A percentile compares a stretch with the other conserved stretches of the same genome.
Conservation (phyloP, 2,888 invertebrate species). For the Cosmia pyralina region DNA sequence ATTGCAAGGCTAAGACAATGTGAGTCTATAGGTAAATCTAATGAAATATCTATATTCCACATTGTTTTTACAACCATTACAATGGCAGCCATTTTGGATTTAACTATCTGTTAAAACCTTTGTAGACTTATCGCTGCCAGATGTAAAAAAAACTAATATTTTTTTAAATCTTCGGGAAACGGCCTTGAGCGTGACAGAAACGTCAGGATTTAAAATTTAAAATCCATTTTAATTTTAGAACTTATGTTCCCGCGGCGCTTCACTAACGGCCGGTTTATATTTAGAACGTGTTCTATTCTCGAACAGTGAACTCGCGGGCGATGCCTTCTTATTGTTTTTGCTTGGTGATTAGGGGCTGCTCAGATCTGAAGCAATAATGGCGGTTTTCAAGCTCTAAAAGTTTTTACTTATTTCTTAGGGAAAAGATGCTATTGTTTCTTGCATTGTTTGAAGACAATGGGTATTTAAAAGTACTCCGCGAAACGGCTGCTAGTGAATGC, state of each 20-base stretch:
- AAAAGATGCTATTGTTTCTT: conserved; percentile 46
- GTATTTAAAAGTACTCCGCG: conserved; percentile 35
- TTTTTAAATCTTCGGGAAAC: conserved; percentile 69
- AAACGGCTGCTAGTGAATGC: conserved; percentile 28
- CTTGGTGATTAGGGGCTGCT: conserved; percentile 72
- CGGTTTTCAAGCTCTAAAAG: conserved; percentile 37
- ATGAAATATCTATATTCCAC: conserved; percentile 70
- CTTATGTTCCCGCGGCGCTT: conserved; percentile 85
- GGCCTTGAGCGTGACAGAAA: conserved; percentile 89
- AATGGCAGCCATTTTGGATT: conserved; percentile 71
- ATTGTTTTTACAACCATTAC: conserved; percentile 68
- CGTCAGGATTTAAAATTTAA: conserved; percentile 84
- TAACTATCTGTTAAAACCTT: conserved; percentile 70
- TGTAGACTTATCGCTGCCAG: conserved; percentile 71
- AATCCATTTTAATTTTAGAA: conserved; percentile 84
- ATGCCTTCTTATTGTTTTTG: conserved; percentile 87
- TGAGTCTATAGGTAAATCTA: conserved; percentile 69
- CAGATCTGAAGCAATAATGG: conserved; percentile 60
- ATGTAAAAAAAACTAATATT: conserved; percentile 67
- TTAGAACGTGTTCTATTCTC: conserved; percentile 88
- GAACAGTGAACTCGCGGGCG: conserved; percentile 87
- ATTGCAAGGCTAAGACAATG: conserved; percentile 70
- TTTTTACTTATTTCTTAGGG: conserved; percentile 31
- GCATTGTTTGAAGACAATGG: conserved; percentile 51
- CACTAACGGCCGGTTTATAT: conserved; percentile 87